Conservation (phyloP, 35 echinoderm and acorn worm genomes). For the Diadema setosum region DNA sequence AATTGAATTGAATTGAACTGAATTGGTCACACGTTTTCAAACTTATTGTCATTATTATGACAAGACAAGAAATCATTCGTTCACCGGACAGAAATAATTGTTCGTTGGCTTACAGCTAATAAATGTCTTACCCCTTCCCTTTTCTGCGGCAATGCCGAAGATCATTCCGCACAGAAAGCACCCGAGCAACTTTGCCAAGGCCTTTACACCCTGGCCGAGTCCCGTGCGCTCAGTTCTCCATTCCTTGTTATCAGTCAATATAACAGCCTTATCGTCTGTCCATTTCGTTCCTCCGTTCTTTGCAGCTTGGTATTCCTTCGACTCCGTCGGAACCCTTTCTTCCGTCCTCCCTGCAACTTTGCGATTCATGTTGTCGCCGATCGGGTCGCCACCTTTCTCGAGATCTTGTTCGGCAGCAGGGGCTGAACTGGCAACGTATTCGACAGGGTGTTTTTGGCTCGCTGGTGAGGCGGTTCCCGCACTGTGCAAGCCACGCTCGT, state of each 20-base stretch:
- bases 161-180: conserved; percentile 30
- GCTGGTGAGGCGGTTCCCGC: not conserved
- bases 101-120: too few relatives aligned
- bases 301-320: not conserved
- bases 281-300: not conserved
- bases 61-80: too few relatives aligned
- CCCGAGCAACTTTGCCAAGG: not conserved
- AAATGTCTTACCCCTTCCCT: conserved; percentile 30
- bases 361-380: not conserved
- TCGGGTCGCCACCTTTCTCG: too few relatives aligned
- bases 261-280: not conserved
- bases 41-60: too few relatives aligned
- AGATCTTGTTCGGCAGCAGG: too few relatives aligned
- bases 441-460: too few relatives aligned
- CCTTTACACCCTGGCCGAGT: not conserved
- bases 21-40: too few relatives aligned
- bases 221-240: not conserved
- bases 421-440: too few relatives aligned
- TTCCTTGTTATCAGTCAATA: not conserved
- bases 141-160: conserved; percentile 34
- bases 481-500: not conserved
- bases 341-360: not conserved
- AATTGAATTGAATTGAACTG: too few relatives aligned
- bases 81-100: too few relatives aligned
- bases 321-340: not conserved